phyloP scores from a whole-genome alignment of 2,113 vertebrate species.

The Camelus bactrianus region DNA sequence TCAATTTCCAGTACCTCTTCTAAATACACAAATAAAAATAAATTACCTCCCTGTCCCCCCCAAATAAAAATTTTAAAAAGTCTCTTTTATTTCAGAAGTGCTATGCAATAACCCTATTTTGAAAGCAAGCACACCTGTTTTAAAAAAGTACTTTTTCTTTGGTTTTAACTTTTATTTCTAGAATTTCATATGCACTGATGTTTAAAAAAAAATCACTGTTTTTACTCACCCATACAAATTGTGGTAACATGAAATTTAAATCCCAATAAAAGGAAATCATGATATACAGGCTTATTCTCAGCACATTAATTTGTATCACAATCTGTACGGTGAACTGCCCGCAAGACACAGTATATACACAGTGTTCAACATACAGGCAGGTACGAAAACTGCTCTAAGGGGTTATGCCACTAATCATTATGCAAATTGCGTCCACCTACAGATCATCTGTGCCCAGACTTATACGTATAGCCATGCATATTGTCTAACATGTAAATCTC shows the following conservation, averaged over 20 bases:
- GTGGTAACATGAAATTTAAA: not conserved
- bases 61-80: too few relatives aligned
- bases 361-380: not conserved
- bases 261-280: not conserved
- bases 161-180: not conserved
- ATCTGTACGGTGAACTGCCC: not conserved
- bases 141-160: not conserved
- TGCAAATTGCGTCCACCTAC: slow-evolving; percentile 21
- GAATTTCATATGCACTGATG: not conserved
- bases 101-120: not conserved
- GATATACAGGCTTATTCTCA: not conserved
- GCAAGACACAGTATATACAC: not conserved
- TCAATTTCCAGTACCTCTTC: too few relatives aligned
- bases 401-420: slow-evolving; percentile 38
- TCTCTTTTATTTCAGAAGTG: not conserved
- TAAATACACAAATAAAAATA: too few relatives aligned
- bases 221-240: not conserved
- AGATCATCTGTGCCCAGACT: not conserved
- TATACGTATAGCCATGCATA: slow-evolving; percentile 11
- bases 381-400: not conserved
- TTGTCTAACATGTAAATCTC: slow-evolving; percentile 59
- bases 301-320: not conserved
- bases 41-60: too few relatives aligned
- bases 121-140: not conserved
- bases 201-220: not conserved